Base-by-base conservation (phyloP, 2,797 vertebrate genomes). In the Ispidina lecontei region DNA sequence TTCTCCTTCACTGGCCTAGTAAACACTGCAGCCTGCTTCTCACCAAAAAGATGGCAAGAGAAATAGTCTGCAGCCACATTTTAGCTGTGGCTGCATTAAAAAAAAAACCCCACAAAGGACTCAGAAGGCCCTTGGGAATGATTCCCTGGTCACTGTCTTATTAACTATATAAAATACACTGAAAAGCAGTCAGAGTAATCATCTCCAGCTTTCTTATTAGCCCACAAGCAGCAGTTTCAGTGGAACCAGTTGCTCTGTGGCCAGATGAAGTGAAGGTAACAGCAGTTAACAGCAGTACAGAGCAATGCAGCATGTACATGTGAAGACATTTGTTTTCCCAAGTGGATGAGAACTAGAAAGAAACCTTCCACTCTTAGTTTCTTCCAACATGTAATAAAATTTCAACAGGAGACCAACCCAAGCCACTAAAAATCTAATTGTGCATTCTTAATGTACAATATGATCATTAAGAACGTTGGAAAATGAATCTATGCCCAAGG, bases 211-310 rank as follows among this genome's bases (percentile, higher is more conserved):
- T 88, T 75, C 56, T 52, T 21, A 35, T 6, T 22, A 63, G 8
- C 16, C 4, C 9, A 14, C 8, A 77, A 68, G 28, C 12, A 35
- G 49, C 9, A 80, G 29, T 16, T 51, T n/a, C 23, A 64, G 11
- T 56, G 91, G 39, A 31, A 68, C 8, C 19, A 46, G 23, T 33
- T 68, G 17, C 10, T 78, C 51, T 41, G 54, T 22, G 9, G 15
- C 7, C 43, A 78, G 37, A 31, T 6, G 44, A 74, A 37, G 25
- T 64, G 41, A 60, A 60, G 15, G 8, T 13, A 58, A 62, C 28
- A 47, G 9, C 7, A 55, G n/a, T 9, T 54, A 91, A 71, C 8
- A 69, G n/a, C 0, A 0, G 6, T 18, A 63, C 2, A 0, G 72
- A 78, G 17, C 8, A 70, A 39, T 5, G 20, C 2, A 64, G 44